A percentile compares a stretch with the other conserved stretches of the same genome.
These are phyloP conservation scores for Xiphophorus hellerii DNA, from an alignment of 2,113 vertebrate species.

Conservation along the genomic window DNA sequence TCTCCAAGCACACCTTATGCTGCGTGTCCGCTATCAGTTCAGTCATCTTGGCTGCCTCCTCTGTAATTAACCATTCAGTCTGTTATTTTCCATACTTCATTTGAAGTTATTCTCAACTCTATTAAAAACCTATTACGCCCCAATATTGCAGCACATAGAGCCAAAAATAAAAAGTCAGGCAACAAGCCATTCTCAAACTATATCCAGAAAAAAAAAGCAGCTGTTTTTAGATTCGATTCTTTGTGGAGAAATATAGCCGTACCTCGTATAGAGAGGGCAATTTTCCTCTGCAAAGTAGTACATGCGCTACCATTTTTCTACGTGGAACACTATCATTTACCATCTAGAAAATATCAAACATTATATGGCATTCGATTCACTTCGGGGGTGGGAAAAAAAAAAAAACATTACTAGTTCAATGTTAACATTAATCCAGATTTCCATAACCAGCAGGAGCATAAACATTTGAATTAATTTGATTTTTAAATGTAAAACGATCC, in stretches of 20 bases:
- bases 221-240: too few relatives aligned
- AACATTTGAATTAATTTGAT: not conserved
- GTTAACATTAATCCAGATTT: not conserved
- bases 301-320: not conserved
- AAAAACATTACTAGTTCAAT: not conserved
- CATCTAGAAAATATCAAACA: not conserved
- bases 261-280: not conserved
- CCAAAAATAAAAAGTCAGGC: not conserved
- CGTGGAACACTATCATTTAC: too few relatives aligned
- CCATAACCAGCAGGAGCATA: not conserved
- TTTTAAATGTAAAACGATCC: not conserved
- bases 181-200: not conserved
- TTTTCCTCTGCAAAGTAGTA: not conserved
- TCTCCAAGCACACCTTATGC: too few relatives aligned
- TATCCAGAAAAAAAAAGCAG: not conserved
- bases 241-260: not conserved
- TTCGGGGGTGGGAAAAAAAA: too few relatives aligned
- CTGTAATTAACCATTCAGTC: too few relatives aligned
- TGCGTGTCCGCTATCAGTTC: too few relatives aligned
- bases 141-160: not conserved
- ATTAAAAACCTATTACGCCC: not conserved
- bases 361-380: not conserved
- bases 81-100: not conserved
- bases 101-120: not conserved
- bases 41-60: too few relatives aligned